Base-by-base conservation (phyloP, 2,113 vertebrate genomes). In the Nerophis lumbriciformis region DNA sequence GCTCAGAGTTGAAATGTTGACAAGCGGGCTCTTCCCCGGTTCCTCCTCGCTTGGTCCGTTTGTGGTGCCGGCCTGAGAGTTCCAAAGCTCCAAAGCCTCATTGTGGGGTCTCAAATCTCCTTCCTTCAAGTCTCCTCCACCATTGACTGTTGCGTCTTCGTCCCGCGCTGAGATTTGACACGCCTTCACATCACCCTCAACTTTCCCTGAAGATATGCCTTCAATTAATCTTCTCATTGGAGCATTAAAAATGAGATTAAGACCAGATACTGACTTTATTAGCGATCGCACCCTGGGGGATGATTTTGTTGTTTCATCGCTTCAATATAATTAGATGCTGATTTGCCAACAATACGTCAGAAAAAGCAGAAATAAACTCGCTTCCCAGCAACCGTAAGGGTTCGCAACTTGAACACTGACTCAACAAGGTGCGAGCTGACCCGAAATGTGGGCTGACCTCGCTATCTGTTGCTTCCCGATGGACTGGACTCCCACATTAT, bases 111-210 rank as follows among this genome's bases (percentile, higher is more conserved):
- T 21, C 6, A 57, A 6, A 10, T 11, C 8, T 15, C 47, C 65
- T 45, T n/a, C 19, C 59, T 8, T 70, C 65, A 0, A 10, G 1
- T 62, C 62, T 44, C 55, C 71, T 14, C 48, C 49, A 13, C 86
- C 83, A 16, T 88, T 88, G 38, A 59, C 1, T n/a, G 53, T 52
- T 28, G 58, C n/a, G 0, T 59, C 21, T 67, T 73, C 54, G 4
- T 66, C 71, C 11, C 35, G 19, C 1, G 1, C 15, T 2, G 44
- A 35, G 5, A 8, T 67, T 61, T 70, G 61, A 55, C 47, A 49
- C 28, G 61, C 49, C 6, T 51, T 73, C 2, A 9, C 21, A 19
- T 65, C 66, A 16, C 48, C 71, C 7, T 62, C 63, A 21, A 16
- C 38, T 53, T 21, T 48, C 61, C 65, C 74, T 76, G 42, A n/a